phyloP scores from a whole-genome alignment of 1,140 invertebrate species.

The Drosophila orosa region DNA sequence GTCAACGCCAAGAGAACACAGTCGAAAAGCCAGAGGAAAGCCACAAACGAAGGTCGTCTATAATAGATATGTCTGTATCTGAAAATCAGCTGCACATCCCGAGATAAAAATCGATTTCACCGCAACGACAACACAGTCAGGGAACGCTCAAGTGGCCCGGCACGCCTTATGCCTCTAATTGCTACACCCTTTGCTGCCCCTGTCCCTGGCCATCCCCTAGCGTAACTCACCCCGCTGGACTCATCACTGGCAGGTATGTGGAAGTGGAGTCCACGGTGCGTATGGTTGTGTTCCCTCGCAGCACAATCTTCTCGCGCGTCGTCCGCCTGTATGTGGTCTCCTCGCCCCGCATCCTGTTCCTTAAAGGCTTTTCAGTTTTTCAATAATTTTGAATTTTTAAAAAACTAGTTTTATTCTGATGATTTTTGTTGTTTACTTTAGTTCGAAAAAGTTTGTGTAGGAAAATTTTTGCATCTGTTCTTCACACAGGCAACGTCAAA shows the following conservation, averaged over 20 bases:
- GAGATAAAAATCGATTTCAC: slow-evolving; percentile 76
- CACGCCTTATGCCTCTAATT: slow-evolving; percentile 33
- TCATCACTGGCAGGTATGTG: slow-evolving; percentile 77
- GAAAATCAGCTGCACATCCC: slow-evolving; percentile 67
- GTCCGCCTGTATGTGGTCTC: slow-evolving; percentile 78
- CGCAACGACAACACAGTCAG: slow-evolving; percentile 42
- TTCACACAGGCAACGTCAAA: slow-evolving; percentile 50
- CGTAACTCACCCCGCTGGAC: slow-evolving; percentile 59
- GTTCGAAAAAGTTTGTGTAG: slow-evolving; percentile 39
- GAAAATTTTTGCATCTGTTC: slow-evolving; percentile 59
- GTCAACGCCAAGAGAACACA: slow-evolving; percentile 37
- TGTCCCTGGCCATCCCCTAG: not conserved
- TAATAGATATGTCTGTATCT: slow-evolving; percentile 37
- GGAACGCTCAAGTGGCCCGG: slow-evolving; percentile 56
- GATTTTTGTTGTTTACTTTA: slow-evolving; percentile 57
- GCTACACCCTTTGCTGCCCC: not conserved
- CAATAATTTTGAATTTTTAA: slow-evolving; percentile 33
- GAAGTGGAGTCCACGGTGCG: slow-evolving; percentile 82
- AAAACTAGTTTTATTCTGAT: slow-evolving; percentile 14
- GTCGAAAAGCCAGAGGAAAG: slow-evolving; percentile 17
- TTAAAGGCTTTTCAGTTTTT: not conserved
- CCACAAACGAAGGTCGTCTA: slow-evolving; percentile 57
- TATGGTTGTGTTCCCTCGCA: slow-evolving; percentile 82
- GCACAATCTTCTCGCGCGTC: slow-evolving; percentile 82
- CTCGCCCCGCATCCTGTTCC: slow-evolving; percentile 71